A percentile compares a stretch with the other conserved stretches of the same genome.
Conservation (phyloP, 1,140 invertebrate genomes). For the Lepidurus arcticus region DNA sequence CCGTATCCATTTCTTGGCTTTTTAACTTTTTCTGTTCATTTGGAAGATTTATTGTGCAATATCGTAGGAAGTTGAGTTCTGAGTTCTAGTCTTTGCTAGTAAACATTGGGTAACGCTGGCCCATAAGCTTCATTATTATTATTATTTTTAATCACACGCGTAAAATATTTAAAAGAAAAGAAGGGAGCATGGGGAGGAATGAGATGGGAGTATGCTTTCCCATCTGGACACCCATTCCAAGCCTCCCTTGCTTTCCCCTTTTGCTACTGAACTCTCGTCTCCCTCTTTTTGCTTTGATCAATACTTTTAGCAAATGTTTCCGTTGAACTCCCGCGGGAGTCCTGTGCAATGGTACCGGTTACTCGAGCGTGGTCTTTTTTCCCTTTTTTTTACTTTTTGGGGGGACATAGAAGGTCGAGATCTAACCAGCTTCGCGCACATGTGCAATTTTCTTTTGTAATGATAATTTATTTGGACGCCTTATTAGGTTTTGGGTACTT, state of each 20-base stretch:
- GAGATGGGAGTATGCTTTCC: neutral
- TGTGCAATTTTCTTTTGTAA: neutral
- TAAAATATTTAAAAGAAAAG: neutral
- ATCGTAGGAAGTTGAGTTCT: no score
- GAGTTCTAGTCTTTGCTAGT: no score
- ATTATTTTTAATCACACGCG: neutral
- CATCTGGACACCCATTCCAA: neutral
- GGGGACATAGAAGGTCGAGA: neutral
- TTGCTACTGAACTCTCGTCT: neutral
- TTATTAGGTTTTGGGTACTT: no score
- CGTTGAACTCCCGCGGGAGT: neutral
- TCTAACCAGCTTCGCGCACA: neutral
- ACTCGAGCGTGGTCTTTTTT: neutral
- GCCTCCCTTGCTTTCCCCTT: constrained; percentile 7
- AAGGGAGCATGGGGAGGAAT: neutral
- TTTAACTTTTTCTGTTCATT: neutral
- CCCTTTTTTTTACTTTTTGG: neutral
- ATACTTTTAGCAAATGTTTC: constrained; percentile 22
- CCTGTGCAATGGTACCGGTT: neutral
- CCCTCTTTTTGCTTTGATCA: constrained; percentile 20
- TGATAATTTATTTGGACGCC: no score
- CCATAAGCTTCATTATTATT: no score
- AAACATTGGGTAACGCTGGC: no score
- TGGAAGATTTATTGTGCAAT: no score
- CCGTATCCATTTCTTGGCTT: neutral